Percentiles rank a stretch among this genome's conserved stretches.
Conservation (phyloP, 2,797 vertebrate genomes). For the Monodelphis domestica region DNA sequence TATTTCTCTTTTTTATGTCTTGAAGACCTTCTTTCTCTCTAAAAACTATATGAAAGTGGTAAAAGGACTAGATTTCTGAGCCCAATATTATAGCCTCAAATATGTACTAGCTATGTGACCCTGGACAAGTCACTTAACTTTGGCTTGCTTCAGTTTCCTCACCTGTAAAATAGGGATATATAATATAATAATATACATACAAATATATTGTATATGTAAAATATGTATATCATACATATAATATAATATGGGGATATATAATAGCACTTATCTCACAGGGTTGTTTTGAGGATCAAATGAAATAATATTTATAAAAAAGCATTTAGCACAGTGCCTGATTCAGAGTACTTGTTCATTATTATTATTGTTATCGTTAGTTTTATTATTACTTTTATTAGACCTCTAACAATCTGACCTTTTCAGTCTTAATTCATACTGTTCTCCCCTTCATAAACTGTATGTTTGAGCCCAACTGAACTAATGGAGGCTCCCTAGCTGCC, state of each 20-base stretch:
- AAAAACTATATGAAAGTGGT: neutral
- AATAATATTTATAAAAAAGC: neutral
- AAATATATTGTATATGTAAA: no score
- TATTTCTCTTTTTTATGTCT: neutral
- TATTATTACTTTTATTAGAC: neutral
- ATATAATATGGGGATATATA: no score
- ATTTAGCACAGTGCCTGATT: neutral
- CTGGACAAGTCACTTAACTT: no score
- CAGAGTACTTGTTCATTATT: no score
- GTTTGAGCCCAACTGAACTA: neutral
- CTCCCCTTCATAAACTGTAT: neutral
- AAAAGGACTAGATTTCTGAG: neutral
- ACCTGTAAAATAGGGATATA: neutral
- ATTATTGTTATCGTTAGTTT: no score
- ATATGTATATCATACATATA: no score
- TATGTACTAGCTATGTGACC: neutral
- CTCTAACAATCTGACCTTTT: neutral
- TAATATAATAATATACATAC: no score
- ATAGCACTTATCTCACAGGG: neutral
- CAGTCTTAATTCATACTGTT: neutral
- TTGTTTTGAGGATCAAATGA: neutral
- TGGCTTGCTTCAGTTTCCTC: neutral
- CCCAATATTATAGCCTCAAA: neutral
- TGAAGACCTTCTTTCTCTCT: neutral
- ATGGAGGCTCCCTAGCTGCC: neutral